These are phyloP conservation scores for Symphodus melops DNA, from an alignment of 2,113 vertebrate species.

Conservation along the genomic window DNA sequence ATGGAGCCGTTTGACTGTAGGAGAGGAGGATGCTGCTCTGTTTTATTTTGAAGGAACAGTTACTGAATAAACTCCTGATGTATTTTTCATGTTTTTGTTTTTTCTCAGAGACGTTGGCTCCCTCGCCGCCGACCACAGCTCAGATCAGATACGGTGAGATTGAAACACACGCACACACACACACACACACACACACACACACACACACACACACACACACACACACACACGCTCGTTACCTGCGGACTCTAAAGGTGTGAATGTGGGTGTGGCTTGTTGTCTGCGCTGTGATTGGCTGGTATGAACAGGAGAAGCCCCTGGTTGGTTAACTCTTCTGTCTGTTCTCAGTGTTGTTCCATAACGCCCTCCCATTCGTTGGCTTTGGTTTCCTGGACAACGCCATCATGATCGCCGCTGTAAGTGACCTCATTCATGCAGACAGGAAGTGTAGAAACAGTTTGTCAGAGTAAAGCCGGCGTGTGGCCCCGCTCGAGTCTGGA, in stretches of 20 bases:
- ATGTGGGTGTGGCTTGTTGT: too few relatives aligned
- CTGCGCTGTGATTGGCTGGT: too few relatives aligned
- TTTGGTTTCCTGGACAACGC: conserved; percentile 99
- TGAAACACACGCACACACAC: conserved; percentile 5
- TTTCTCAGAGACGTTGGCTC: conserved; percentile 67
- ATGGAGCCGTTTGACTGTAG: too few relatives aligned
- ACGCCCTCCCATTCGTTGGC: conserved; percentile 94
- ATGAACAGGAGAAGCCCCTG: too few relatives aligned
- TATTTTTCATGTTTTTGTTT: conserved; percentile 4
- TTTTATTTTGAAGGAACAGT: background rate
- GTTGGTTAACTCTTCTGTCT: conserved; percentile 1
- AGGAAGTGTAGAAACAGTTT: too few relatives aligned
- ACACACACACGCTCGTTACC: too few relatives aligned
- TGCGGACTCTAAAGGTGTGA: too few relatives aligned
- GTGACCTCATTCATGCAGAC: conserved; percentile 43
- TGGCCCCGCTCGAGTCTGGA: too few relatives aligned
- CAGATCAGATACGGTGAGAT: conserved; percentile 81
- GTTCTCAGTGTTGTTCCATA: conserved; percentile 92
- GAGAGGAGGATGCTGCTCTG: too few relatives aligned
- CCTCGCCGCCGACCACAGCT: conserved; percentile 53
- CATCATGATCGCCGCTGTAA: conserved; percentile 99
- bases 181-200: too few relatives aligned
- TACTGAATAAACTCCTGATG: conserved; percentile 15
- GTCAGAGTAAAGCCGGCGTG: too few relatives aligned
- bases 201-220: too few relatives aligned